Percentiles rank a stretch among this genome's conserved stretches.
Conservation (phyloP, 2,888 invertebrate genomes). For the Hedya salicella region DNA sequence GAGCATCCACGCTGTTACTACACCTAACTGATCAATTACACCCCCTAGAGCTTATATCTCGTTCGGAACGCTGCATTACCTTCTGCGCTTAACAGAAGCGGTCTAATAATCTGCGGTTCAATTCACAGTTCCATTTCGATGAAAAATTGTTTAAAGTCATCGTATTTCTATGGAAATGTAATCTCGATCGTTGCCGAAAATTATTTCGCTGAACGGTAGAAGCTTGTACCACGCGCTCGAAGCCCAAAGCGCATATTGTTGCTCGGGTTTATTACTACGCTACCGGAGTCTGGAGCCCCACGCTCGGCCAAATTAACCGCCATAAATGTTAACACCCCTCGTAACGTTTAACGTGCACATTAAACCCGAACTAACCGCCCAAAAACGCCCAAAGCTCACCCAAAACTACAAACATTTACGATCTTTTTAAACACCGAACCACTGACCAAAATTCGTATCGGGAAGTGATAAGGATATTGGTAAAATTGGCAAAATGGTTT, state of each 20-base stretch:
- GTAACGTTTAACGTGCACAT: constrained; percentile 71
- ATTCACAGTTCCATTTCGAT: no score
- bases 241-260: constrained; percentile 69
- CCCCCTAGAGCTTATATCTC: no score
- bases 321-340: constrained; percentile 76
- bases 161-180: no score
- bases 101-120: no score
- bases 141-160: no score
- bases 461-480: constrained; percentile 41
- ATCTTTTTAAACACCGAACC: constrained; percentile 49
- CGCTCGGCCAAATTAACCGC: constrained; percentile 73
- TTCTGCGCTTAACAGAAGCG: no score
- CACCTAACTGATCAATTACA: no score
- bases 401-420: background rate
- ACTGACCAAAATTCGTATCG: constrained; percentile 45
- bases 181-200: background rate
- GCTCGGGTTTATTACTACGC: constrained; percentile 71
- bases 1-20: no score
- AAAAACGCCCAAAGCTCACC: constrained; percentile 8
- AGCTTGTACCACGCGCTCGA: constrained; percentile 49
- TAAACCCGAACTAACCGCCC: constrained; percentile 55
- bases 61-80: no score
- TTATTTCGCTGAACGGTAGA: constrained; percentile 30
- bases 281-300: constrained; percentile 66
- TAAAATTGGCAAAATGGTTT: constrained; percentile 31